Evolutionary conservation across 2,797 vertebrate species (phyloP).

Genomic region (Crocodylus rhombifer): DNA sequence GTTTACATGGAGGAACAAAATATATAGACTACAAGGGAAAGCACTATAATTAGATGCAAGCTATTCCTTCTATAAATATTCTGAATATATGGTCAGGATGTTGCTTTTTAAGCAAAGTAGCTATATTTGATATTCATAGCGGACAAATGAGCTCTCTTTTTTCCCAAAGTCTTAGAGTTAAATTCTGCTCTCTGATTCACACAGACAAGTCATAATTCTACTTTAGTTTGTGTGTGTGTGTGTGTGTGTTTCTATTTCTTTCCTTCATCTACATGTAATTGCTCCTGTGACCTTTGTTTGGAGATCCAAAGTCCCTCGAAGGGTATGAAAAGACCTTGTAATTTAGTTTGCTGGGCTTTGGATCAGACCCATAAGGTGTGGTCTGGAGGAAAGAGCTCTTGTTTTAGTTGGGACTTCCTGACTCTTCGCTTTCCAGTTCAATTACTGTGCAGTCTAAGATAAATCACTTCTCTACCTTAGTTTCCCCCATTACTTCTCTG

Average conservation of each 20-base stretch:
- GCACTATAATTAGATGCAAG: conserved; percentile 36
- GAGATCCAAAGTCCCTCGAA: neutral
- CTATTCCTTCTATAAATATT: conserved; percentile 59
- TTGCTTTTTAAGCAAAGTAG: conserved; percentile 60
- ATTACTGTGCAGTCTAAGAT: neutral
- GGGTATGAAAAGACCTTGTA: neutral
- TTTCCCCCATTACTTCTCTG: neutral
- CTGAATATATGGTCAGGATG: conserved; percentile 48
- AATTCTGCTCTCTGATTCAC: conserved; percentile 57
- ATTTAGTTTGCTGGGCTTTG: neutral
- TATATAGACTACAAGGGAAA: conserved; percentile 56
- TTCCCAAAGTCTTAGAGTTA: conserved; percentile 31
- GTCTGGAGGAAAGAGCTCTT: neutral
- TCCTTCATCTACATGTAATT: conserved; percentile 59
- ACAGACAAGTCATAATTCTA: conserved; percentile 37
- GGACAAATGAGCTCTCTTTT: conserved; percentile 36
- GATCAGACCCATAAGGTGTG: fast-evolving
- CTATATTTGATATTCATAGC: conserved; percentile 69
- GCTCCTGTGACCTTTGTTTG: conserved; percentile 52
- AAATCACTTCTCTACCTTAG: neutral
- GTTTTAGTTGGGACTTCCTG: neutral
- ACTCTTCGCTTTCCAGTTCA: neutral
- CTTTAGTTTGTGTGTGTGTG: conserved; percentile 28
- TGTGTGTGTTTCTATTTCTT: conserved; percentile 40
- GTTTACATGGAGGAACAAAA: conserved; percentile 59